phyloP scores from a whole-genome alignment of 2,888 invertebrate genomes.

The Melitaea athalia region DNA sequence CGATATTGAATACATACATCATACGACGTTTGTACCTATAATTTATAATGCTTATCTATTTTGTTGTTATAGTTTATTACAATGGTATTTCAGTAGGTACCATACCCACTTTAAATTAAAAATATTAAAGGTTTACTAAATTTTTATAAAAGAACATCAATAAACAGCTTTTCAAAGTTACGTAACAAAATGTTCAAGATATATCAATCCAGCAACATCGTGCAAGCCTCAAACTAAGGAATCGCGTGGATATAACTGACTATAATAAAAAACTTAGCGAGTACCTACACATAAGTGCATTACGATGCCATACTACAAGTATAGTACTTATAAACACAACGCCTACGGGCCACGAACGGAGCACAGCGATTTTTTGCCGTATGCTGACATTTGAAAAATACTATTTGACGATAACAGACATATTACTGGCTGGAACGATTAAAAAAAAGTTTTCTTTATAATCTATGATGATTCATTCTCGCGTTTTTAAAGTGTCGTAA shows the following conservation, averaged over 20 bases:
- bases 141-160: not conserved
- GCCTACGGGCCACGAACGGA: constrained; percentile 69
- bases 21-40: too few relatives aligned
- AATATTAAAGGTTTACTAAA: not conserved
- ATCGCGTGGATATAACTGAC: constrained; percentile 73
- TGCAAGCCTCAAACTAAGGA: constrained; percentile 63
- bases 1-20: too few relatives aligned
- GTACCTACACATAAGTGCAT: constrained; percentile 78
- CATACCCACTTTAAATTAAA: not conserved
- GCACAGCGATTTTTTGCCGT: constrained; percentile 76
- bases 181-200: constrained; percentile 68
- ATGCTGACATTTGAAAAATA: constrained; percentile 77
- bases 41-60: too few relatives aligned
- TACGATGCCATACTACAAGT: constrained; percentile 60
- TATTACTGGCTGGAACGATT: constrained; percentile 53
- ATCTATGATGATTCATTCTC: constrained; percentile 21
- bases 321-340: constrained; percentile 71
- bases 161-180: constrained; percentile 35
- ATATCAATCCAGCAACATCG: constrained; percentile 38
- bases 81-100: too few relatives aligned
- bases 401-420: constrained; percentile 80
- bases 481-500: constrained; percentile 41
- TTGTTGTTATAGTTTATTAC: too few relatives aligned
- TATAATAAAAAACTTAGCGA: constrained; percentile 80
- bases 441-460: constrained; percentile 29